Percentiles rank a stretch among this genome's conserved stretches.
Conservation (phyloP, 2,888 invertebrate genomes). For the Lordiphosa andalusiaca region DNA sequence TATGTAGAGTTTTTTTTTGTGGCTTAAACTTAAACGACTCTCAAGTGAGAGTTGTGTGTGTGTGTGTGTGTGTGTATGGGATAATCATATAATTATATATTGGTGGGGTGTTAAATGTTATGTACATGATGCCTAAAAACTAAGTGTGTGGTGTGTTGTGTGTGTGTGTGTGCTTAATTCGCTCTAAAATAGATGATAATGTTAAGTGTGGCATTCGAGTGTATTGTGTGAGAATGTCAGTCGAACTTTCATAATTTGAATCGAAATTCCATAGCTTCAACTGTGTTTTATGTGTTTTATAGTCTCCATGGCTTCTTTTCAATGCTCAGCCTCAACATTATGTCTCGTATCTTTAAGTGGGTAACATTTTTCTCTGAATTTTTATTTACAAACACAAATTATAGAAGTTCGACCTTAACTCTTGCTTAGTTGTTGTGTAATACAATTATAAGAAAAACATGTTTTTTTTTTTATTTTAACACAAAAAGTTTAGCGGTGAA, state of each 20-base stretch:
- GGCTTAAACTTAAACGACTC: background rate
- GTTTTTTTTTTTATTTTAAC: background rate
- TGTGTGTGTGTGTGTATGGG: conserved; percentile 3
- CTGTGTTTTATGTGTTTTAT: too few species aligned
- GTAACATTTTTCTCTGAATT: too few species aligned
- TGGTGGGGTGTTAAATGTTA: conserved; percentile 69
- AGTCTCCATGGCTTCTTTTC: too few species aligned
- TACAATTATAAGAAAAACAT: conserved; percentile 2
- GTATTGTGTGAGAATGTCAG: background rate
- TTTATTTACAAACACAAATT: too few species aligned
- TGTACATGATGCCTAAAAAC: conserved; percentile 57
- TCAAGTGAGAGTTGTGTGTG: background rate
- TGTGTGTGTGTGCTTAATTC: conserved; percentile 9
- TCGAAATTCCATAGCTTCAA: too few species aligned
- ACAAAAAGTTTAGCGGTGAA: background rate
- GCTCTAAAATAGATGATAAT: background rate
- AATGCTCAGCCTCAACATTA: too few species aligned
- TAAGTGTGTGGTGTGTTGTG: background rate
- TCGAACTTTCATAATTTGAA: too few species aligned
- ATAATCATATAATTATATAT: conserved; percentile 33
- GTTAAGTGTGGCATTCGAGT: conserved; percentile 2
- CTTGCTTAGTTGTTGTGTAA: background rate
- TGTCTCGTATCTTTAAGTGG: too few species aligned
- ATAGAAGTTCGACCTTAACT: too few species aligned
- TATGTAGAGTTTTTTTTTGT: conserved; percentile 2